Evolutionary conservation across 2,113 vertebrate species (phyloP).

Genomic region (Pogona vitticeps): DNA sequence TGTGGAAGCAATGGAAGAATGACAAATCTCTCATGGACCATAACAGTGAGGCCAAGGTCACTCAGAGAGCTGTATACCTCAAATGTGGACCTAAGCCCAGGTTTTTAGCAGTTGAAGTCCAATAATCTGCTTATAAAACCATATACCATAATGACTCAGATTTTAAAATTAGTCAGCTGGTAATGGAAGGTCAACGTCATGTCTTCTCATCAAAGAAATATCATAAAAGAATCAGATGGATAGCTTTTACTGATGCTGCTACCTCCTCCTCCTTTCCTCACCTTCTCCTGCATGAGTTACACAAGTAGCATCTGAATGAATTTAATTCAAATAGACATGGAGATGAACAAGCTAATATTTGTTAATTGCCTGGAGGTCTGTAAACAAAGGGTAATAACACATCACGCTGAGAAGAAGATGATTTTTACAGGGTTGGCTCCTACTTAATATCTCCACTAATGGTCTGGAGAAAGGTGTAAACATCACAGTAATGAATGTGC

Average conservation of each 20-base stretch:
- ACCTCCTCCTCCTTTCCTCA: background rate
- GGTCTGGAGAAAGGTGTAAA: conserved; percentile 60
- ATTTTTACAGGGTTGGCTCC: conserved; percentile 54
- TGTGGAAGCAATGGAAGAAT: too few species aligned
- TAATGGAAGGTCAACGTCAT: too few species aligned
- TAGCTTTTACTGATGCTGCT: background rate
- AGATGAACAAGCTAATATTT: conserved; percentile 53
- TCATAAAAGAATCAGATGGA: too few species aligned
- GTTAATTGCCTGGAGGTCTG: conserved; percentile 55
- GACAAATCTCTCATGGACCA: too few species aligned
- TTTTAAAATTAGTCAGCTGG: too few species aligned
- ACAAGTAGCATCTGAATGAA: conserved; percentile 59
- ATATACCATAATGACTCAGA: too few species aligned
- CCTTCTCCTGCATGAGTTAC: conserved; percentile 42
- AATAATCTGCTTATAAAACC: too few species aligned
- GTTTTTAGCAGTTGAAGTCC: too few species aligned
- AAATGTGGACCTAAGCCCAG: too few species aligned
- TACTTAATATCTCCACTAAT: conserved; percentile 57
- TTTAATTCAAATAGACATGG: conserved; percentile 60
- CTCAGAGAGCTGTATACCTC: too few species aligned
- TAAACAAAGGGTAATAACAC: conserved; percentile 59
- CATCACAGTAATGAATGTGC: conserved; percentile 50
- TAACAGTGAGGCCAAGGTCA: too few species aligned
- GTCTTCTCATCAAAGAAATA: too few species aligned
- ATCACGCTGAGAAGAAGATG: conserved; percentile 52